Conservation (phyloP, 2,113 vertebrate species). For the Penelope pileata region DNA sequence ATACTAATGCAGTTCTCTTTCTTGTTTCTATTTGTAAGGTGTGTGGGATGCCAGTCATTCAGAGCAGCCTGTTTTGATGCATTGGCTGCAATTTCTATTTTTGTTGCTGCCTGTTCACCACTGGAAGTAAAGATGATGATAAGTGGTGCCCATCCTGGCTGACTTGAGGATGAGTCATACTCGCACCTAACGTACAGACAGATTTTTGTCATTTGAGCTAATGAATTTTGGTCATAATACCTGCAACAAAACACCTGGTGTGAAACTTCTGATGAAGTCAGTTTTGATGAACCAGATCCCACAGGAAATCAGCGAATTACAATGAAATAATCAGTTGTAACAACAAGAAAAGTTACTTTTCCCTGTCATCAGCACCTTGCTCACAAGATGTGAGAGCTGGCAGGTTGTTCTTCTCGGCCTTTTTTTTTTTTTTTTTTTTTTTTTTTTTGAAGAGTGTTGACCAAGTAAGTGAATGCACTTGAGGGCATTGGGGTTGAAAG, state of each 20-base stretch:
- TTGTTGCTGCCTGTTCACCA: constrained; percentile 10
- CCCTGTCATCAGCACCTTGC: not conserved
- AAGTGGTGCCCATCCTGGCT: not conserved
- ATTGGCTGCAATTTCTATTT: not conserved
- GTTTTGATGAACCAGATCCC: not conserved
- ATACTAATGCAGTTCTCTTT: constrained; percentile 2
- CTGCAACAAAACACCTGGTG: constrained; percentile 2
- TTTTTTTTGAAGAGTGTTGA: not conserved
- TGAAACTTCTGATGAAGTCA: constrained; percentile 15
- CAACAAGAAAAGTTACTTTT: not conserved
- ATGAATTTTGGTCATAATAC: constrained; percentile 2
- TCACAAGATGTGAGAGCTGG: not conserved
- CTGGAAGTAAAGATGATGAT: not conserved
- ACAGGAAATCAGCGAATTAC: not conserved
- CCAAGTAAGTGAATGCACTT: not conserved
- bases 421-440: not conserved
- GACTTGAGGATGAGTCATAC: not conserved
- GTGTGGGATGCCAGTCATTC: not conserved
- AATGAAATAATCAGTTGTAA: not conserved
- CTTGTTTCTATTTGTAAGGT: not conserved
- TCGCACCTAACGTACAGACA: not conserved
- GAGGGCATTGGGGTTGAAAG: not conserved
- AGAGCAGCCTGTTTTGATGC: not conserved
- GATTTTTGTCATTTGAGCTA: constrained; percentile 20
- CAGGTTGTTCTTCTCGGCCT: not conserved